A percentile compares a stretch with the other conserved stretches of the same genome.
These are phyloP conservation scores for Drosophila greeni DNA, from an alignment of 2,888 invertebrate genomes.

Conservation along the genomic window DNA sequence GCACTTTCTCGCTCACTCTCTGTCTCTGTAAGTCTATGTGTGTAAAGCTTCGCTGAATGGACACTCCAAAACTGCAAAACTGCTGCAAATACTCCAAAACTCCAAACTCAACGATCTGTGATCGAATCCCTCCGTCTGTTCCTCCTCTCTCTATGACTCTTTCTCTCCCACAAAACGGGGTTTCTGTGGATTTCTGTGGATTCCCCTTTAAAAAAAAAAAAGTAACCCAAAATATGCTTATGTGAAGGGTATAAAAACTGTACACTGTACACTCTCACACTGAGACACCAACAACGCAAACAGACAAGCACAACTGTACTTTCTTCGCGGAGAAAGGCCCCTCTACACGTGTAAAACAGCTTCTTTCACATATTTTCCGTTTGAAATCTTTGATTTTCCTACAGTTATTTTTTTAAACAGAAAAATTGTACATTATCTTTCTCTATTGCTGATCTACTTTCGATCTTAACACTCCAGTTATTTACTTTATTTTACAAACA, in stretches of 20 bases:
- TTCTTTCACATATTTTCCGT: conserved; percentile 33
- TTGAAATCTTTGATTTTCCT: neutral
- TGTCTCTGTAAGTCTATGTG: conserved; percentile 28
- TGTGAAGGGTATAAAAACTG: conserved; percentile 70
- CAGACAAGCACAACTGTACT: conserved; percentile 39
- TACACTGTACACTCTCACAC: conserved; percentile 20
- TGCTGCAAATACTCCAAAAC: conserved; percentile 1
- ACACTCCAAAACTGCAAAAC: conserved; percentile 15
- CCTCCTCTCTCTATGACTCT: conserved; percentile 27
- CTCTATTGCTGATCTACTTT: conserved; percentile 1
- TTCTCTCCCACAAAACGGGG: conserved; percentile 17
- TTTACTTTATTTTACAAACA: conserved; percentile 23
- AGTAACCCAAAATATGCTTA: conserved; percentile 25
- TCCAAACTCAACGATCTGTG: conserved; percentile 13
- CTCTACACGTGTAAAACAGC: conserved; percentile 35
- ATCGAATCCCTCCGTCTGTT: conserved; percentile 19
- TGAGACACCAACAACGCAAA: conserved; percentile 43
- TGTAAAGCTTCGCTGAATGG: conserved; percentile 33
- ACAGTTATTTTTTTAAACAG: neutral
- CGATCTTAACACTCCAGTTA: conserved; percentile 9
- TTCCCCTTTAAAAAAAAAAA: conserved; percentile 1
- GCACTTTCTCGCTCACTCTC: conserved; percentile 17
- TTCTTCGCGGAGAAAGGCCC: conserved; percentile 22
- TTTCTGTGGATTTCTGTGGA: conserved; percentile 20
- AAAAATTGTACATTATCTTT: conserved; percentile 22